phyloP scores from a whole-genome alignment of 2,113 vertebrate genomes.

The Eublepharis macularius region DNA sequence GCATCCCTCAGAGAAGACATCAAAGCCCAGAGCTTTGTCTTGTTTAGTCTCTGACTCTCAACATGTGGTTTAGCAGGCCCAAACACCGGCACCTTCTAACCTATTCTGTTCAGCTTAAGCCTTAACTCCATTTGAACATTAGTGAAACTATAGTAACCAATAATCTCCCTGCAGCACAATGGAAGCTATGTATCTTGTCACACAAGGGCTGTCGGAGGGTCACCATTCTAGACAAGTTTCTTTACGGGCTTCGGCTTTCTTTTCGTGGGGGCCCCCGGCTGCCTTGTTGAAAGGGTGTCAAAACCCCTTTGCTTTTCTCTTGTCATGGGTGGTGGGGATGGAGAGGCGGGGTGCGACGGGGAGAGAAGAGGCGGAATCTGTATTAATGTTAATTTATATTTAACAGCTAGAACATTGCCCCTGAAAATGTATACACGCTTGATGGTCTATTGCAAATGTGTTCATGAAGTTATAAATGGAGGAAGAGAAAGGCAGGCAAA shows the following conservation, averaged over 20 bases:
- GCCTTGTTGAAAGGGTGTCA: conserved; percentile 85
- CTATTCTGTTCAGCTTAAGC: conserved; percentile 99
- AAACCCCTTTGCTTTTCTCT: conserved; percentile 74
- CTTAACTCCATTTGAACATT: conserved; percentile 95
- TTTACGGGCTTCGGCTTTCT: conserved; percentile 90
- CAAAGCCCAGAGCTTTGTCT: conserved; percentile 92
- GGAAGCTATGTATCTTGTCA: conserved; percentile 99
- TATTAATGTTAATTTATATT: conserved; percentile 89
- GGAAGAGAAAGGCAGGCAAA: conserved; percentile 59
- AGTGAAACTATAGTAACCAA: conserved; percentile 99
- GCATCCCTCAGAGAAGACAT: conserved; percentile 92
- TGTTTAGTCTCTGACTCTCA: conserved; percentile 94
- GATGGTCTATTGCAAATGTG: conserved; percentile 85
- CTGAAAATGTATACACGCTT: conserved; percentile 81
- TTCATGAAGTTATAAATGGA: conserved; percentile 80
- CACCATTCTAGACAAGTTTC: conserved; percentile 90
- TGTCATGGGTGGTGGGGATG: conserved; percentile 4
- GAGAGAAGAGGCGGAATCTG: conserved; percentile 56
- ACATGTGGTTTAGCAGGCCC: conserved; percentile 96
- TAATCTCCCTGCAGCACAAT: conserved; percentile 97
- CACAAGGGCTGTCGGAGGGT: conserved; percentile 89
- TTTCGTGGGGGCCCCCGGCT: conserved; percentile 79
- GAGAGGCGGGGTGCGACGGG: neutral
- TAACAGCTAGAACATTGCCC: conserved; percentile 85
- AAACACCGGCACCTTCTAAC: conserved; percentile 99